Base-by-base conservation (phyloP, 1,140 invertebrate genomes). In the Drosophila elegans region DNA sequence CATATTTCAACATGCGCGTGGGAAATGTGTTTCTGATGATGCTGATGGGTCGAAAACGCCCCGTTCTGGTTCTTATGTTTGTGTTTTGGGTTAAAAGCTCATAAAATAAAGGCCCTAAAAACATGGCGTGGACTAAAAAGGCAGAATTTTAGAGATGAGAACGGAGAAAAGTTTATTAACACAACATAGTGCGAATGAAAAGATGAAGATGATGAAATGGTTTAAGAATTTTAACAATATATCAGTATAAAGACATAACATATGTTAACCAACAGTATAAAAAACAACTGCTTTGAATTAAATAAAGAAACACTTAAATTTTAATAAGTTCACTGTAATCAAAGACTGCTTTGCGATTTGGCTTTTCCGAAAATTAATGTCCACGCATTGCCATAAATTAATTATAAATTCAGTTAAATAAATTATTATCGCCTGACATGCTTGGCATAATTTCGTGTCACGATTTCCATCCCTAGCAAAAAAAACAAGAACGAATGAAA, bases 21-120 rank as follows among this genome's bases (percentile, higher is more conserved):
- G 51, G 52, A 72, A 82, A 82, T 81, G 57, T 79, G 71, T 63
- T 80, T 84, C 67, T 82, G 79, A 82, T 78, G 79, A 71, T 76
- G 62, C 63, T 48, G 64, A 29, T 69, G 63, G 62, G 63, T 42
- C 73, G 49, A 69, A 77, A 9, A 6, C 16, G 3, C 41, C 52
- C 29, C 38, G 21, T 39, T 66, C 10, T 61, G 41, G 25, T 27
- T 55, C 54, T 53, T 60, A 46, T 74, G 55, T 68, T 46, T 51
- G 39, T 74, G 66, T 77, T 78, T 68, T 77, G 78, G 46, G 53
- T 64, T 57, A 68, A 72, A 74, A 67, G 80, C 74, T 74, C 82
- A 77, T 80, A 84, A 84, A 84, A 77, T 55, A 78, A 78, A 66
- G 62, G 66, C 60, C 48, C 64, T 60, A 83, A 72, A 67, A 74